Percentiles rank a stretch among this genome's conserved stretches.
These are phyloP conservation scores for Columba guinea DNA, from an alignment of 2,797 vertebrate genomes.

Conservation along the genomic window DNA sequence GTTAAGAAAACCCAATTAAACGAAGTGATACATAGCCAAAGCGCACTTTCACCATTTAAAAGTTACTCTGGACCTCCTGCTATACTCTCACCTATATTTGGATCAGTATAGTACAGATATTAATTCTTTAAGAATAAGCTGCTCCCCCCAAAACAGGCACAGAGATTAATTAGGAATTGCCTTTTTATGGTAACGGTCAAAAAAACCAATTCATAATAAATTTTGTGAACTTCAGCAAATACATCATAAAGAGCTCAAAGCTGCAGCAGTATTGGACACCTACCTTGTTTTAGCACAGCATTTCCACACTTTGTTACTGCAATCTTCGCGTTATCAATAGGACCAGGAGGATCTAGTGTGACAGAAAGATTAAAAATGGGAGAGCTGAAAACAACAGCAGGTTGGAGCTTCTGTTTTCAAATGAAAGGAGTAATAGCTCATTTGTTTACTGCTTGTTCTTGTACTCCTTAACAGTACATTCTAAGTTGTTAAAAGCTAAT, in stretches of 20 bases:
- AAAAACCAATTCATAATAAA: background rate
- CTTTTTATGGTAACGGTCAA: background rate
- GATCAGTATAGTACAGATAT: background rate
- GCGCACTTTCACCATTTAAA: background rate
- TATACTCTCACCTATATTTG: background rate
- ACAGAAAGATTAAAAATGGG: constrained; percentile 33
- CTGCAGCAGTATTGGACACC: background rate
- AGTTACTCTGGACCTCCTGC: background rate
- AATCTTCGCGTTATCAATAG: constrained; percentile 96
- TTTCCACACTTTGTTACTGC: constrained; percentile 90
- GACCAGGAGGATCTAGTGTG: constrained; percentile 89
- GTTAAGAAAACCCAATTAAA: background rate
- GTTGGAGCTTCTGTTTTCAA: background rate
- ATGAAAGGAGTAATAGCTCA: background rate
- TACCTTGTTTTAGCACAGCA: constrained; percentile 93
- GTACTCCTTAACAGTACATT: background rate
- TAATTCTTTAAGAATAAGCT: background rate
- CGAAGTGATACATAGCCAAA: background rate
- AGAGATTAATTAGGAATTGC: background rate
- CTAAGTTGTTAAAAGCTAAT: background rate
- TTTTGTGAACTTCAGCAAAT: background rate
- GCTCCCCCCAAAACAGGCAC: background rate
- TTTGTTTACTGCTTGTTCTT: background rate
- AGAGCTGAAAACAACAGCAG: background rate
- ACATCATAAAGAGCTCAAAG: background rate